Evolutionary conservation across 2,113 vertebrate species (phyloP).

Genomic region (Polypterus senegalus): DNA sequence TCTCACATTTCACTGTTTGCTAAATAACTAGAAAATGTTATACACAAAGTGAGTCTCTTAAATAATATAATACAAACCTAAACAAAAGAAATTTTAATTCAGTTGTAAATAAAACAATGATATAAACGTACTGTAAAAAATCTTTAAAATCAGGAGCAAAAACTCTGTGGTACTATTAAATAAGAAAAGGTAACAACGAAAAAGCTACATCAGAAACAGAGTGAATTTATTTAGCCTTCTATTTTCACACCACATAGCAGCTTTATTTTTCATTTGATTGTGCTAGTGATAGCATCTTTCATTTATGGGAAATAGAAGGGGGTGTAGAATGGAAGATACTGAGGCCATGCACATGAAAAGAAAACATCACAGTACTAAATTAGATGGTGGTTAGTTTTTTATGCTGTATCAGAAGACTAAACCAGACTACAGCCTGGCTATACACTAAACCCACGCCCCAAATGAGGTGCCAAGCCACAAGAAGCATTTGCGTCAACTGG

Average conservation of each 20-base stretch:
- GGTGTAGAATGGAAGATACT: slow-evolving; percentile 28
- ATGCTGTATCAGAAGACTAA: slow-evolving; percentile 91
- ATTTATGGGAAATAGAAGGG: slow-evolving; percentile 24
- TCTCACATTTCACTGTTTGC: too few species aligned
- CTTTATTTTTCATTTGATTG: slow-evolving; percentile 11
- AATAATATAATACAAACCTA: too few species aligned
- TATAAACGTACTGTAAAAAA: too few species aligned
- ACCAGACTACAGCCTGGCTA: slow-evolving; percentile 77
- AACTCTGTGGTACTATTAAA: too few species aligned
- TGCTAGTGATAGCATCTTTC: slow-evolving; percentile 33
- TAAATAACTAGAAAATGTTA: too few species aligned
- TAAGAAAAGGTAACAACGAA: too few species aligned
- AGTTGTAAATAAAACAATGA: too few species aligned
- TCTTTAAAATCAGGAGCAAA: too few species aligned
- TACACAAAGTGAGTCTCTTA: too few species aligned
- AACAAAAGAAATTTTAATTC: too few species aligned
- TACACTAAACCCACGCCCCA: slow-evolving; percentile 94
- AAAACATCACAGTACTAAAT: slow-evolving; percentile 52
- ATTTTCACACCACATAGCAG: slow-evolving; percentile 29
- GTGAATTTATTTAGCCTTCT: slow-evolving; percentile 42
- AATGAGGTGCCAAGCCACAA: slow-evolving; percentile 98
- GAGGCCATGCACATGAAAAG: slow-evolving; percentile 51
- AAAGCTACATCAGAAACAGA: slow-evolving; percentile 3
- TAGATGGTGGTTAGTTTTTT: slow-evolving; percentile 86
- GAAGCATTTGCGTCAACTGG: slow-evolving; percentile 98